Conservation (phyloP, 2,888 invertebrate genomes). For the Calliphora vomitoria region DNA sequence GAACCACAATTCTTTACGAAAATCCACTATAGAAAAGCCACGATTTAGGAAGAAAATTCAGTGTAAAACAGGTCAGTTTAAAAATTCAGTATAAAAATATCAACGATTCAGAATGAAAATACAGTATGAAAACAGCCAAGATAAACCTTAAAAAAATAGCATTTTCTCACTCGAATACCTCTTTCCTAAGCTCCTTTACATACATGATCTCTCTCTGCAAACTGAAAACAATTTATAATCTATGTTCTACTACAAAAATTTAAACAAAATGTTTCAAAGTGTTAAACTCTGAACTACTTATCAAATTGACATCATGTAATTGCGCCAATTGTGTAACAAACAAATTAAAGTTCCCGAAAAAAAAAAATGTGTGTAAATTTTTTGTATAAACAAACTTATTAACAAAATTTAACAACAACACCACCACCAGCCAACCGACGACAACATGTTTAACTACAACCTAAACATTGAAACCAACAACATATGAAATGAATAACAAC, state of each 20-base stretch:
- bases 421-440: slow-evolving; percentile 63
- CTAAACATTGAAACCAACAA: slow-evolving; percentile 62
- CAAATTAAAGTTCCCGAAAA: slow-evolving; percentile 57
- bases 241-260: background rate
- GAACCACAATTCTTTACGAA: no score
- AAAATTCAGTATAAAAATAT: no score
- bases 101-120: no score
- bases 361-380: slow-evolving; percentile 19
- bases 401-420: slow-evolving; percentile 71
- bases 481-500: slow-evolving; percentile 50
- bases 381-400: slow-evolving; percentile 63
- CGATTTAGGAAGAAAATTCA: no score
- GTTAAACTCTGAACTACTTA: slow-evolving; percentile 49
- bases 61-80: no score
- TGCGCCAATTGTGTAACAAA: slow-evolving; percentile 58
- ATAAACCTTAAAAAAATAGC: no score
- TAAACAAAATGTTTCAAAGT: slow-evolving; percentile 23
- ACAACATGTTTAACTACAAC: slow-evolving; percentile 67
- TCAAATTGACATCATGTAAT: slow-evolving; percentile 67
- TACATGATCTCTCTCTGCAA: no score
- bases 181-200: no score
- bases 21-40: no score
- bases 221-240: no score
- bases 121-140: no score
- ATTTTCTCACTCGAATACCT: no score